Percentiles rank a stretch among this genome's conserved stretches.
Conservation (phyloP, 2,113 vertebrate genomes). For the Pteronura brasiliensis region DNA sequence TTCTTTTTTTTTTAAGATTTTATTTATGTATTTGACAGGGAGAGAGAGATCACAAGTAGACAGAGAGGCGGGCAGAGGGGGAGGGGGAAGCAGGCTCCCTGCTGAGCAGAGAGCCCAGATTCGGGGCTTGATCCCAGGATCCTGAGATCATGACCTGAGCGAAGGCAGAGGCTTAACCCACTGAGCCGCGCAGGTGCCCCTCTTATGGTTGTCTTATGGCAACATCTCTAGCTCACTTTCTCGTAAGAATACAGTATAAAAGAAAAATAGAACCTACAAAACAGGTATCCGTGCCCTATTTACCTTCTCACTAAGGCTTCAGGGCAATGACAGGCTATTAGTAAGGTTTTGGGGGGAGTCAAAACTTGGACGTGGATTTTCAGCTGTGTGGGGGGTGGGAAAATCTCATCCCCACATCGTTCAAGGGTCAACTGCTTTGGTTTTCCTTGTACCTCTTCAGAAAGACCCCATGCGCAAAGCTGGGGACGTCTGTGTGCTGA, state of each 20-base stretch:
- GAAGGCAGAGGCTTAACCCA: too few relatives aligned
- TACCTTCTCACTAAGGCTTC: neutral
- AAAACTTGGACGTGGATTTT: neutral
- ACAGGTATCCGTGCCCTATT: neutral
- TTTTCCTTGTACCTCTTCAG: neutral
- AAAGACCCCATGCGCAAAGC: neutral
- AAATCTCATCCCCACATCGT: neutral
- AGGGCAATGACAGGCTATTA: neutral
- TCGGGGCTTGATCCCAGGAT: too few relatives aligned
- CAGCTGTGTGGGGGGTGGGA: neutral
- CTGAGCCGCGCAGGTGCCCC: too few relatives aligned
- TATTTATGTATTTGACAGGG: too few relatives aligned
- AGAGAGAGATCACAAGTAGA: too few relatives aligned
- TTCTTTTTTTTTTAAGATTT: too few relatives aligned
- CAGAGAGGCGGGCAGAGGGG: too few relatives aligned
- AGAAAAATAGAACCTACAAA: neutral
- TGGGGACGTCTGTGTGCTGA: accelerated
- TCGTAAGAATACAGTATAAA: neutral
- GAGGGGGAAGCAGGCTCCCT: too few relatives aligned
- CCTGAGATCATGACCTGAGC: too few relatives aligned
- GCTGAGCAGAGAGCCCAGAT: too few relatives aligned
- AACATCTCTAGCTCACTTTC: neutral
- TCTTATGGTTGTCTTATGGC: neutral
- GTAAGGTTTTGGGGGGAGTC: neutral
- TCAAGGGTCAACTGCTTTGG: neutral